A percentile compares a stretch with the other conserved stretches of the same genome.
Conservation (phyloP, 2,888 invertebrate genomes). For the Stenodera caucasica region DNA sequence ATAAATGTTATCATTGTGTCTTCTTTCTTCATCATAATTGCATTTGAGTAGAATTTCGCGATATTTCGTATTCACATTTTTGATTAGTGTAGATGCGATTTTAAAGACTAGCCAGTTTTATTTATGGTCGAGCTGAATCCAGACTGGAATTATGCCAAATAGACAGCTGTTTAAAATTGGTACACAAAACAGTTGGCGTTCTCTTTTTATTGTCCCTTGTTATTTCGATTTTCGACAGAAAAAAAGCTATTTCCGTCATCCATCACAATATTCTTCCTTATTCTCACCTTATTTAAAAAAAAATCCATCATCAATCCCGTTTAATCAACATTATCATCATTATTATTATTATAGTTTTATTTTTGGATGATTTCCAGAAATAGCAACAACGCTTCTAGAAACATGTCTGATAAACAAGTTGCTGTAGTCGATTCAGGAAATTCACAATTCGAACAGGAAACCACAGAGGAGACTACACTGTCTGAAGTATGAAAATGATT, state of each 20-base stretch:
- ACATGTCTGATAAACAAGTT: constrained; percentile 44
- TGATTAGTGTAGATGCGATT: neutral
- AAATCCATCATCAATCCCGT: no score
- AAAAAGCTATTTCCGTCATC: neutral
- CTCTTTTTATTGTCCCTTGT: neutral
- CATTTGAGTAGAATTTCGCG: constrained; percentile 24
- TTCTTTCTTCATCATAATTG: neutral
- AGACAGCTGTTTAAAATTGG: constrained; percentile 32
- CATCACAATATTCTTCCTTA: no score
- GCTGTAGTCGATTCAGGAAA: constrained; percentile 33
- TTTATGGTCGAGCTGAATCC: constrained; percentile 34
- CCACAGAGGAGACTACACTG: constrained; percentile 49
- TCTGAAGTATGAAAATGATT: constrained; percentile 44
- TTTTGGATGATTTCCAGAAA: constrained; percentile 2
- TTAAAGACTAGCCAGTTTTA: constrained; percentile 31
- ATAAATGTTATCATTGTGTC: constrained; percentile 1
- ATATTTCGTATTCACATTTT: constrained; percentile 8
- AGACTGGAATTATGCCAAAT: constrained; percentile 38
- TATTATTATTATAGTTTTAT: no score
- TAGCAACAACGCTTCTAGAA: constrained; percentile 17
- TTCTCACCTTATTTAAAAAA: no score
- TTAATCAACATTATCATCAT: no score
- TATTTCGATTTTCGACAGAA: neutral
- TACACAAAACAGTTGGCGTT: neutral
- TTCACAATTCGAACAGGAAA: constrained; percentile 47